These are phyloP conservation scores for Hyles vespertilio DNA, from an alignment of 1,140 invertebrate species.

Conservation along the genomic window DNA sequence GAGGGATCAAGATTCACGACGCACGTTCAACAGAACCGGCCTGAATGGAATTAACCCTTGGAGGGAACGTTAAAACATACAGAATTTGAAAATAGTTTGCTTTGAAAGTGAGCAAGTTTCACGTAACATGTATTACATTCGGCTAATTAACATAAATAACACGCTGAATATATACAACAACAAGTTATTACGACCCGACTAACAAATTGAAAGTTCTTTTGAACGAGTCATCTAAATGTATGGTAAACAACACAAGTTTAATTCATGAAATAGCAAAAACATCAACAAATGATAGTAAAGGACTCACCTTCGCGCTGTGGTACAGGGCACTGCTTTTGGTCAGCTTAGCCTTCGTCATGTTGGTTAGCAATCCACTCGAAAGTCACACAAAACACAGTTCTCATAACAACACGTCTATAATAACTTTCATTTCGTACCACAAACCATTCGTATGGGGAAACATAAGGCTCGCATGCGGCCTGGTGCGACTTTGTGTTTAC, in stretches of 20 bases:
- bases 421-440: constrained; percentile 35
- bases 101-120: too few relatives aligned
- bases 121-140: constrained; percentile 6
- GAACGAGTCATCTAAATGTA: background rate
- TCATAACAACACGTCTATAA: constrained; percentile 38
- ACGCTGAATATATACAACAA: constrained; percentile 7
- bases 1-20: constrained; percentile 51
- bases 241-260: constrained; percentile 13
- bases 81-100: too few relatives aligned
- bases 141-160: constrained; percentile 13
- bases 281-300: constrained; percentile 18
- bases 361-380: constrained; percentile 31
- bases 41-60: constrained; percentile 31
- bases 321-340: constrained; percentile 59
- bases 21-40: constrained; percentile 37
- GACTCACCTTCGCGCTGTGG: constrained; percentile 66
- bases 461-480: constrained; percentile 33
- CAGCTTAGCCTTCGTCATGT: constrained; percentile 65
- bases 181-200: too few relatives aligned
- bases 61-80: too few relatives aligned
- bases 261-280: constrained; percentile 13
- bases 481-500: constrained; percentile 54
- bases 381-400: constrained; percentile 44
- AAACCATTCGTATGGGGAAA: constrained; percentile 27
- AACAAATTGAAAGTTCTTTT: background rate